phyloP scores from a whole-genome alignment of 2,888 invertebrate genomes.

The Diaprepes abbreviatus region DNA sequence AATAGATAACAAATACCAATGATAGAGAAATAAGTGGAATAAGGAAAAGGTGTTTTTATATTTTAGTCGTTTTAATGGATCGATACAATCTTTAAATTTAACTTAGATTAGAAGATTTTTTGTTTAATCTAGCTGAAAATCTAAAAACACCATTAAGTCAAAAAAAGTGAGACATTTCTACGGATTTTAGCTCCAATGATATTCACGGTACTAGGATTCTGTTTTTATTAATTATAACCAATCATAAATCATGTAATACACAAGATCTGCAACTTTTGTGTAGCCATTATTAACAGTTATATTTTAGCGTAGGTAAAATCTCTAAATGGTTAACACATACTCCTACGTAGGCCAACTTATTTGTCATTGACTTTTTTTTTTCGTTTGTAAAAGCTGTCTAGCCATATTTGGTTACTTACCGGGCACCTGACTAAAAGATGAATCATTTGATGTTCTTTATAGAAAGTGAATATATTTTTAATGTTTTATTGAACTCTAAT shows the following conservation, averaged over 20 bases:
- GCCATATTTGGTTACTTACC: constrained; percentile 5
- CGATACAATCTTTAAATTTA: too few species aligned
- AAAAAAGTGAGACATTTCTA: too few species aligned
- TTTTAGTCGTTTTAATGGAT: too few species aligned
- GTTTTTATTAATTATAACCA: too few species aligned
- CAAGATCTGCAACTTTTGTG: neutral
- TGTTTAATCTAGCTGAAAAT: too few species aligned
- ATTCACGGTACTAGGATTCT: too few species aligned
- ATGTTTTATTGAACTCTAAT: neutral
- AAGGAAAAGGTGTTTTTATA: too few species aligned
- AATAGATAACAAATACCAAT: too few species aligned
- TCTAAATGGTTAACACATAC: constrained; percentile 11
- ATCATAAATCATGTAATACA: neutral
- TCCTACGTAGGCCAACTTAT: constrained; percentile 11
- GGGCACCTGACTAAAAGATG: constrained; percentile 9
- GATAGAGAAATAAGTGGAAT: too few species aligned
- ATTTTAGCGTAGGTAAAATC: constrained; percentile 19
- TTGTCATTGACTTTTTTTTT: constrained; percentile 23
- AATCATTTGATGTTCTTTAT: constrained; percentile 2
- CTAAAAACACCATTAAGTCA: too few species aligned
- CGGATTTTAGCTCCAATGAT: too few species aligned
- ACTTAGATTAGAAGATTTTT: too few species aligned
- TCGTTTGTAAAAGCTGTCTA: constrained; percentile 5
- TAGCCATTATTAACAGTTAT: constrained; percentile 13
- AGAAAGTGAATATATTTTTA: neutral